These are phyloP conservation scores for Oreochromis mossambicus DNA, from an alignment of 2,797 vertebrate species.

Conservation along the genomic window DNA sequence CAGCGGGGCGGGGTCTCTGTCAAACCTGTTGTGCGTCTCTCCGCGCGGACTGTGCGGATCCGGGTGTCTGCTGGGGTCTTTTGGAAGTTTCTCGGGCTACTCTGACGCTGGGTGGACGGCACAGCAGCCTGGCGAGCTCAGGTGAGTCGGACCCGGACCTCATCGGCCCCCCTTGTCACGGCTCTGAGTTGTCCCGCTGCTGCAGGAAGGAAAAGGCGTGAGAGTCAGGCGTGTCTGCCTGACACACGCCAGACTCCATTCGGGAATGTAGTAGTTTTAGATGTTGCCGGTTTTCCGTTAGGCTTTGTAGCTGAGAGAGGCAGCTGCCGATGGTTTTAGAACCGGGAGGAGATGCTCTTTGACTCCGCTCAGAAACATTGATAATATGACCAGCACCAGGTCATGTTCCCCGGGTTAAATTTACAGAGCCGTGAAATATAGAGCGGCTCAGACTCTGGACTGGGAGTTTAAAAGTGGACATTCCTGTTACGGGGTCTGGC, in stretches of 20 bases:
- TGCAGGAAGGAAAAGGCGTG: constrained; percentile 14
- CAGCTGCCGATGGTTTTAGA: rapidly evolving
- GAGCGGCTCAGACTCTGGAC: neutral
- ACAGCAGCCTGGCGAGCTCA: constrained; percentile 7
- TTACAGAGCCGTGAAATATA: neutral
- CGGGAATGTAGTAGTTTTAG: neutral
- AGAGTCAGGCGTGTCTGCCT: constrained; percentile 39
- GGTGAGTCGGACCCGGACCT: constrained; percentile 38
- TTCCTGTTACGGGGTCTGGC: neutral
- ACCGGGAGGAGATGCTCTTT: rapidly evolving
- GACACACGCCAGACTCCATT: constrained; percentile 9
- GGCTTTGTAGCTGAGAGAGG: rapidly evolving
- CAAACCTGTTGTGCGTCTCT: constrained; percentile 61
- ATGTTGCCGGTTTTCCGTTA: rapidly evolving
- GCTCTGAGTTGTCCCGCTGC: neutral
- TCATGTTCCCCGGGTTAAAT: neutral
- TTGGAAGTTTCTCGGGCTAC: neutral
- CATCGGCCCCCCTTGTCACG: neutral
- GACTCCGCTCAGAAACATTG: neutral
- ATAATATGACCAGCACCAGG: rapidly evolving
- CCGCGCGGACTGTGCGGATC: neutral
- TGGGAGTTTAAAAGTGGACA: neutral
- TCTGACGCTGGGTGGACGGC: neutral
- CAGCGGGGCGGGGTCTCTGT: constrained; percentile 38
- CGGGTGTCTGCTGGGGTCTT: neutral